Evolutionary conservation across 2,113 vertebrate species (phyloP), one percentile per base, ranked within the genome.

Genomic region (Oostethus manadensis): DNA sequence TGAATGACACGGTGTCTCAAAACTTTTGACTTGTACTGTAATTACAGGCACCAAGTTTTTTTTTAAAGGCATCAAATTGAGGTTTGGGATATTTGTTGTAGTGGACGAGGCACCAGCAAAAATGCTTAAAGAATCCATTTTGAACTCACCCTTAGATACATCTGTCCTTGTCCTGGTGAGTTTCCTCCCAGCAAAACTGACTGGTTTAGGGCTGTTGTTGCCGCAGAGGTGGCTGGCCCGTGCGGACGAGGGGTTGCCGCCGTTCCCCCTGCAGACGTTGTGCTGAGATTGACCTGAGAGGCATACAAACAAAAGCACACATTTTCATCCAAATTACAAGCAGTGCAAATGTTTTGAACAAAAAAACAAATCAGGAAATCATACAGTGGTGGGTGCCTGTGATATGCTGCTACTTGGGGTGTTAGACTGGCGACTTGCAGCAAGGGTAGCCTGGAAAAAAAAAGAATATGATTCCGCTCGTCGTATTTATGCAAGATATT

Each of bases 171-270:
- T 87, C 47, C 95, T 80, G 80, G 86, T 71, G 87, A 82, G 76
- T 93, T 91, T 46, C 93, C 94, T 21, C 95, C 92, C 29, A 98
- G 89, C n/a, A 99, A 83, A 77, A 98, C 93, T 6, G 96, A 96
- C 51, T 98, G 96, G 0, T 93, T 98, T 70, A 99, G 87, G n/a
- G 88, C 73, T 13, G 89, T 83, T 33, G 87, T 86, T 23, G 88
- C 73, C 33, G 94, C 94, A 7, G 93, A 93, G 29, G 93, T 91
- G 0, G 88, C 91, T 1, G 94, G 92, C 10, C 90, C 86, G 3
- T 89, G 85, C 10, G 88, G 86, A 58, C 89, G 89, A 14, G 90
- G 80, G 58, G 81, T 89, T 4, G 73, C 85, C 78, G 84, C 80
- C 6, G 82, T 86, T 9, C 82, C 88, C 45, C 84, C 88, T 4